phyloP scores from a whole-genome alignment of 92 coral and sea anemone genomes.

The Blastomussa wellsi region DNA sequence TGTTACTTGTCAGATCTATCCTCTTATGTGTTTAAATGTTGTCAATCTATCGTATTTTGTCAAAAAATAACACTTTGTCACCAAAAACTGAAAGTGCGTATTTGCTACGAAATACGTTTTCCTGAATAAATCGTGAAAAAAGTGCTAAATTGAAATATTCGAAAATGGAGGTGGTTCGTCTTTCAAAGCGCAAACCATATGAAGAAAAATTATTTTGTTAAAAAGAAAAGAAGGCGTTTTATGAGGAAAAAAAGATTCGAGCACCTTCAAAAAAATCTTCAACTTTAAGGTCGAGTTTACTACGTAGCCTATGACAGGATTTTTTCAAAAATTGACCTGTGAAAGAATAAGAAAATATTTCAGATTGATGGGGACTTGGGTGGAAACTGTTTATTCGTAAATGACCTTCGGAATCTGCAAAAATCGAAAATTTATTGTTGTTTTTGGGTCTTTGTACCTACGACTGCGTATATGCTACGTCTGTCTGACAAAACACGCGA shows the following conservation, averaged over 20 bases:
- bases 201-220: background rate
- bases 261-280: background rate
- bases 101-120: background rate
- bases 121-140: background rate
- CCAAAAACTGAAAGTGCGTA: background rate
- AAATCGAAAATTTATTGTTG: background rate
- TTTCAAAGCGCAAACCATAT: background rate
- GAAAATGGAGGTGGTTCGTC: background rate
- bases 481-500: too few relatives aligned
- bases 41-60: background rate
- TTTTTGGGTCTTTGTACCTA: slow-evolving; percentile 1
- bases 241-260: background rate
- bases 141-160: too few relatives aligned
- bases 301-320: background rate
- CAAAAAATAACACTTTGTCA: background rate
- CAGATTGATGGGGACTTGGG: slow-evolving; percentile 4
- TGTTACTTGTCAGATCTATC: too few relatives aligned
- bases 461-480: background rate
- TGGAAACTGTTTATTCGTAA: slow-evolving; percentile 7
- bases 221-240: background rate
- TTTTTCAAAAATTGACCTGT: too few relatives aligned
- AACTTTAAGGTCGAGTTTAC: background rate
- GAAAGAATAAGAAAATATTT: background rate
- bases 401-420: slow-evolving; percentile 12
- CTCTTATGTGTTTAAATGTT: too few relatives aligned